Evolutionary conservation across 1,140 invertebrate genomes (phyloP).

Genomic region (Aleiodes sp.): DNA sequence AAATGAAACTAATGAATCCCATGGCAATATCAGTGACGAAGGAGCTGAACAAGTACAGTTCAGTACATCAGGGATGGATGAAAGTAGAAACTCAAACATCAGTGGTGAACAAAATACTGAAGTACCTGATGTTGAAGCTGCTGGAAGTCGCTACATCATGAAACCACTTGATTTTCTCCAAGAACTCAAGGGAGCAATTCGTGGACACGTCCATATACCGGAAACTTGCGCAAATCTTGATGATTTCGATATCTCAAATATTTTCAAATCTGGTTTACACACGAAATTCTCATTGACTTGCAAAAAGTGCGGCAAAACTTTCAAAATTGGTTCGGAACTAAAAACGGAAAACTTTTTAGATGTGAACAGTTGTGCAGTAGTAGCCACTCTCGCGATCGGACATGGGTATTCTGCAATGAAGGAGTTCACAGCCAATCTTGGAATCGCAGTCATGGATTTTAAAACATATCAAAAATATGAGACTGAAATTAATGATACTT

Average conservation of each 20-base stretch:
- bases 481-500: neutral
- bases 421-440: neutral
- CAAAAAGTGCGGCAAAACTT: neutral
- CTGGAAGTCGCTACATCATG: neutral
- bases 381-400: neutral
- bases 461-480: neutral
- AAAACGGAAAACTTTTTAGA: neutral
- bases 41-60: too few relatives aligned
- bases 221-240: neutral
- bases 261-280: neutral
- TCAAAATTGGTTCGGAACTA: neutral
- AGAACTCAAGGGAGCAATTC: neutral
- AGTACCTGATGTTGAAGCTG: too few relatives aligned
- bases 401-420: neutral
- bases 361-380: neutral
- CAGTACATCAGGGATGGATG: too few relatives aligned
- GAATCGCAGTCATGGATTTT: neutral
- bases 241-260: neutral
- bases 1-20: too few relatives aligned
- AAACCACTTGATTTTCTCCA: neutral
- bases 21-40: too few relatives aligned
- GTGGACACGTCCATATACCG: neutral
- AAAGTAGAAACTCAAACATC: too few relatives aligned
- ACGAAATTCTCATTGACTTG: neutral
- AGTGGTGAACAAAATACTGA: too few relatives aligned